A percentile compares a stretch with the other conserved stretches of the same genome.
Evolutionary conservation across 1,140 invertebrate species (phyloP).

Genomic region (Hypothenemus hampei): DNA sequence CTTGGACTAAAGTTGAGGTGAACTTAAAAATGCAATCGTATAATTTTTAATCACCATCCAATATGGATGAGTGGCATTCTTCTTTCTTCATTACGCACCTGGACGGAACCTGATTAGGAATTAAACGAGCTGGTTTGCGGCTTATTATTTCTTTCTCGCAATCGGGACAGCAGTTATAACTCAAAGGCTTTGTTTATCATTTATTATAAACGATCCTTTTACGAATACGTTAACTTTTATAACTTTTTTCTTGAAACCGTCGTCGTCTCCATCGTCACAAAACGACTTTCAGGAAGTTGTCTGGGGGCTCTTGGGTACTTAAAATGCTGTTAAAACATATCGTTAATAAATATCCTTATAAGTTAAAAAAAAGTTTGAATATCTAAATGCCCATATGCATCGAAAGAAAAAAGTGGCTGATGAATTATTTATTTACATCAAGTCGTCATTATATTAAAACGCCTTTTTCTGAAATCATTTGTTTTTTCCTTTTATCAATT

Average conservation of each 20-base stretch:
- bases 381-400: neutral
- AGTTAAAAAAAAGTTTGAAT: neutral
- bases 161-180: slow-evolving; percentile 1
- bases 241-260: neutral
- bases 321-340: neutral
- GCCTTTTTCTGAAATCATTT: too few species aligned
- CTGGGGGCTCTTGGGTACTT: too few species aligned
- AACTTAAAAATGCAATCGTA: slow-evolving; percentile 22
- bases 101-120: slow-evolving; percentile 22
- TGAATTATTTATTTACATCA: too few species aligned
- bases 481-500: too few species aligned
- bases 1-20: slow-evolving; percentile 1
- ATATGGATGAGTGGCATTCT: slow-evolving; percentile 25
- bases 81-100: slow-evolving; percentile 22
- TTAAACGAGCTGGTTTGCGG: slow-evolving; percentile 18
- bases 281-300: too few species aligned
- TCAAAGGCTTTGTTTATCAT: slow-evolving; percentile 7
- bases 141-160: slow-evolving; percentile 14
- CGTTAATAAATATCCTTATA: neutral
- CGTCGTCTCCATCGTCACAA: neutral
- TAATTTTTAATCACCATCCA: slow-evolving; percentile 21
- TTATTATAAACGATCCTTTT: slow-evolving; percentile 6
- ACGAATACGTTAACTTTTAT: slow-evolving; percentile 7
- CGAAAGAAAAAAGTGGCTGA: too few species aligned
- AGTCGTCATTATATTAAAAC: too few species aligned